A percentile compares a stretch with the other conserved stretches of the same genome.
phyloP scores from a whole-genome alignment of 2,113 vertebrate species.

The Cavia aperea region DNA sequence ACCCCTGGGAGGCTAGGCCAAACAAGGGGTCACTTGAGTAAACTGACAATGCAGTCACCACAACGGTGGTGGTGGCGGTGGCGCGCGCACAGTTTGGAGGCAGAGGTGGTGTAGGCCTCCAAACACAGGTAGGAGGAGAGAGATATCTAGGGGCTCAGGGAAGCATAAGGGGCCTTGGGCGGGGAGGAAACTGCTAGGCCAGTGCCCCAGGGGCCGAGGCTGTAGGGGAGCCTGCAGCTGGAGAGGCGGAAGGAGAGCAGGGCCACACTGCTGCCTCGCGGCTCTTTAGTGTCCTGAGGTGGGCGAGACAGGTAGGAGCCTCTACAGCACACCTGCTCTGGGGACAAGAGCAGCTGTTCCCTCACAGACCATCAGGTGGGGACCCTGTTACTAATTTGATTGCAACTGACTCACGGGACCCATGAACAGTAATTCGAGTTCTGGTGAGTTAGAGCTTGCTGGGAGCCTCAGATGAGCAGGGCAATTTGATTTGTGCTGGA shows the following conservation, averaged over 20 bases:
- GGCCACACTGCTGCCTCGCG: not conserved
- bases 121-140: not conserved
- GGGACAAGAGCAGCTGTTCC: not conserved
- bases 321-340: not conserved
- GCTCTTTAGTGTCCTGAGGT: not conserved
- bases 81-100: not conserved
- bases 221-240: not conserved
- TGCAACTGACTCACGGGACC: not conserved
- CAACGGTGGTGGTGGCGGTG: no score
- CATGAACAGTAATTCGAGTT: not conserved
- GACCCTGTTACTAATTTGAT: conserved; percentile 27
- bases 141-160: not conserved
- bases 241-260: not conserved
- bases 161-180: not conserved
- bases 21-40: not conserved
- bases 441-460: conserved; percentile 6
- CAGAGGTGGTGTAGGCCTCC: not conserved
- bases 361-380: not conserved
- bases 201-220: not conserved
- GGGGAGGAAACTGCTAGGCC: not conserved
- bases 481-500: conserved; percentile 24
- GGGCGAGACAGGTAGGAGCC: not conserved
- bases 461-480: not conserved
- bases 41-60: not conserved
- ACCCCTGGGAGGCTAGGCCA: not conserved